These are phyloP conservation scores for Macroteleia sp. DNA, from an alignment of 2,888 invertebrate genomes.

Conservation along the genomic window DNA sequence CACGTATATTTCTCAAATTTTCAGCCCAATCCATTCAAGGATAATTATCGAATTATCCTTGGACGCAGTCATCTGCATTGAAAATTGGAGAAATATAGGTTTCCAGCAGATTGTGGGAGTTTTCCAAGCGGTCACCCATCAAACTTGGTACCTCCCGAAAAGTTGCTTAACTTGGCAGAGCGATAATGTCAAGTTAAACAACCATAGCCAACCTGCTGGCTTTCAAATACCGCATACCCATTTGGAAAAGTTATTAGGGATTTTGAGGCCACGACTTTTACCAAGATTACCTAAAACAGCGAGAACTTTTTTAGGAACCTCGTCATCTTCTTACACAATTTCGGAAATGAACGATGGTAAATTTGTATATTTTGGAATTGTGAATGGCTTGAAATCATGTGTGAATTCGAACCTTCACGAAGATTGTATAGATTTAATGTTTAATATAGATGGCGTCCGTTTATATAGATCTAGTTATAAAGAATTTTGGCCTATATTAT, in stretches of 20 bases:
- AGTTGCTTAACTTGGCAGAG: no score
- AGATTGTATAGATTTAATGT: conserved; percentile 35
- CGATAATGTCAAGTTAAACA: no score
- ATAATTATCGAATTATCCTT: no score
- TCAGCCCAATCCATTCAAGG: no score
- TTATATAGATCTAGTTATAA: conserved; percentile 41
- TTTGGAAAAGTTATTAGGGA: conserved; percentile 8
- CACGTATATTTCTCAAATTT: no score
- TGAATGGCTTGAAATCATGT: conserved; percentile 6
- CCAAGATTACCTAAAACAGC: conserved; percentile 17
- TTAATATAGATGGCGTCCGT: conserved; percentile 52
- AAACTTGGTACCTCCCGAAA: no score
- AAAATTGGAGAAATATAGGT: no score
- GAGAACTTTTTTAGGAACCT: conserved; percentile 25
- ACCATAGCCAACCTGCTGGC: no score
- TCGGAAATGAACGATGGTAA: conserved; percentile 9
- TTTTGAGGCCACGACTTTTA: conserved; percentile 6
- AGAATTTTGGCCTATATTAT: conserved; percentile 27
- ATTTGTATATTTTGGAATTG: conserved; percentile 54
- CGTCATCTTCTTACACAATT: conserved; percentile 2
- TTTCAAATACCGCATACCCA: neutral
- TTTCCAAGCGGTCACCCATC: no score
- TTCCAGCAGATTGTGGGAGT: no score
- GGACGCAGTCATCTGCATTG: no score
- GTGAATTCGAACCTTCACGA: conserved; percentile 41